Evolutionary conservation across 2,797 vertebrate species (phyloP).

Genomic region (Microctenopoma steveboyesi): DNA sequence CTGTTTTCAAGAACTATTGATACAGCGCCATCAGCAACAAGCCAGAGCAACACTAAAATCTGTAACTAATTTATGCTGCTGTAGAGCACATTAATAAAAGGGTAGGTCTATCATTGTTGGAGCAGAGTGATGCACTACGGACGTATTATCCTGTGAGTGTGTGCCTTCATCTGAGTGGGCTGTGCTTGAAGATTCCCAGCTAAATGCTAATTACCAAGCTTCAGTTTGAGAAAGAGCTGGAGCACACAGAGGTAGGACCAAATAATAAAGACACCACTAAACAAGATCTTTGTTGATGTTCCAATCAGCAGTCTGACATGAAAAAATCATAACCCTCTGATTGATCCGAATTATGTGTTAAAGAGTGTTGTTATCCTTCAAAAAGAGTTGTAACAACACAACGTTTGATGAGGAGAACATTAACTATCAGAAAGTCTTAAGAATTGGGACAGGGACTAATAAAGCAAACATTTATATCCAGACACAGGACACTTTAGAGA

Average conservation of each 20-base stretch:
- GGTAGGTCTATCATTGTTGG: background rate
- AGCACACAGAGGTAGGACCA: background rate
- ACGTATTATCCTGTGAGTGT: background rate
- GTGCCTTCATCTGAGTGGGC: background rate
- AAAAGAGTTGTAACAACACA: background rate
- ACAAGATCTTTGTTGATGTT: too few relatives aligned
- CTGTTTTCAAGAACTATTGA: constrained; percentile 2
- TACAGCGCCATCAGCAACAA: background rate
- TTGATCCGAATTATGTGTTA: background rate
- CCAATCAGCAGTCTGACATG: too few relatives aligned
- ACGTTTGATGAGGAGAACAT: constrained; percentile 9
- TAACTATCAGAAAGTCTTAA: background rate
- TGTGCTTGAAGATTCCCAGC: background rate
- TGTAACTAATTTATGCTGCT: background rate
- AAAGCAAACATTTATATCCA: background rate
- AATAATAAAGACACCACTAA: background rate
- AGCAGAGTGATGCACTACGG: too few relatives aligned
- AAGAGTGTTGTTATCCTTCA: background rate
- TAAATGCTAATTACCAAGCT: background rate
- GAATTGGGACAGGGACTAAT: background rate
- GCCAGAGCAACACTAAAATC: background rate
- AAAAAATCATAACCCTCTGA: background rate
- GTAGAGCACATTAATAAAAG: background rate
- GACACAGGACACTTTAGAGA: too few relatives aligned
- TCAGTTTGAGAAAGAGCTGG: background rate